phyloP scores from a whole-genome alignment of 2,888 invertebrate species.

The Pecten maximus region DNA sequence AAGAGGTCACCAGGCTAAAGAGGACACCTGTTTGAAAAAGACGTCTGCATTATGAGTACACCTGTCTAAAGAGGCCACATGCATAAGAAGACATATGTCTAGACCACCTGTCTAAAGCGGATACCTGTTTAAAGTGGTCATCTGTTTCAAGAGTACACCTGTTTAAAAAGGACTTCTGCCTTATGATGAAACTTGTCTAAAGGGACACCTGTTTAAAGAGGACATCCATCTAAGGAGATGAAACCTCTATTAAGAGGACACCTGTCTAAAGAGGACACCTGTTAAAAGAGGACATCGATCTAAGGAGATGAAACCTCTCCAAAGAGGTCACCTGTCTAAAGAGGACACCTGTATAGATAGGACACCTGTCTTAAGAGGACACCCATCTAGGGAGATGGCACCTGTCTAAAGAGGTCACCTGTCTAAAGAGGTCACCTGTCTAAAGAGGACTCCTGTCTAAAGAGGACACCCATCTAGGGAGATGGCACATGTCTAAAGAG shows the following conservation, averaged over 20 bases:
- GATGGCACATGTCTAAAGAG: neutral
- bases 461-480: too few species aligned
- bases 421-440: neutral
- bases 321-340: neutral
- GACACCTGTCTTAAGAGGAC: neutral
- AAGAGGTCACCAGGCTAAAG: neutral
- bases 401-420: neutral
- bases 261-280: neutral
- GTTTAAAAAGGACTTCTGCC: neutral
- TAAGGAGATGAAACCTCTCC: neutral
- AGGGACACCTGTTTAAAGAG: neutral
- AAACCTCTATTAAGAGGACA: too few species aligned
- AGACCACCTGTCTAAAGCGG: neutral
- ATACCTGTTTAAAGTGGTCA: neutral
- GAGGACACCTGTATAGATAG: neutral
- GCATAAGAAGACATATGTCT: neutral
- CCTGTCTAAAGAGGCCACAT: neutral
- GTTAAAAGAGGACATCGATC: neutral
- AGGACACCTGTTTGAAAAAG: too few species aligned
- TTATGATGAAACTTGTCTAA: neutral
- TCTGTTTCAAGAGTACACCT: neutral
- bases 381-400: neutral
- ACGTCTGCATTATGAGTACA: neutral
- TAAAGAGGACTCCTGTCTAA: neutral
- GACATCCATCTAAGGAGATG: neutral